These are phyloP conservation scores for Cynocephalus volans DNA, from an alignment of 2,113 vertebrate genomes.

Conservation along the genomic window DNA sequence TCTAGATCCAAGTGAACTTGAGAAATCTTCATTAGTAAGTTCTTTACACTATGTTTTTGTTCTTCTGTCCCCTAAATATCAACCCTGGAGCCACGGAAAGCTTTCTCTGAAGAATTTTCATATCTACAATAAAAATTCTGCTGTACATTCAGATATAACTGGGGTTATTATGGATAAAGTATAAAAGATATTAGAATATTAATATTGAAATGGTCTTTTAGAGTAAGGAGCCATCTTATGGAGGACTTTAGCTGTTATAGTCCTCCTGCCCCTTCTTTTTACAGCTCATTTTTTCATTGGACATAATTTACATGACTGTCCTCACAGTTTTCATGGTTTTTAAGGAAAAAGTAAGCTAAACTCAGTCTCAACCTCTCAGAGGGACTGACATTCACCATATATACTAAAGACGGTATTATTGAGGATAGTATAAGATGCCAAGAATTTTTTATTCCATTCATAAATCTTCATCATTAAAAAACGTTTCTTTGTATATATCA, in stretches of 20 bases:
- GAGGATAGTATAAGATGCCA: not conserved
- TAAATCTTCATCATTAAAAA: conserved; percentile 66
- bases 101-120: not conserved
- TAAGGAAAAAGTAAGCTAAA: conserved; percentile 22
- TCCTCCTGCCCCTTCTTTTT: no score
- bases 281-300: not conserved
- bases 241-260: not conserved
- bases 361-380: conserved; percentile 22
- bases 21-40: not conserved
- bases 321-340: not conserved
- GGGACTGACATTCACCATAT: not conserved
- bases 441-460: conserved; percentile 48
- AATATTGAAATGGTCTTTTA: not conserved
- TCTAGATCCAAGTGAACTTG: not conserved
- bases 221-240: not conserved
- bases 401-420: not conserved
- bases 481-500: not conserved
- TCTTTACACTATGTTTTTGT: not conserved
- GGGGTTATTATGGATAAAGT: not conserved
- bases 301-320: not conserved
- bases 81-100: not conserved
- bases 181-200: not conserved
- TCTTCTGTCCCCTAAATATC: not conserved
- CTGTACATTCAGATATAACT: not conserved
- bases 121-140: not conserved